These are phyloP conservation scores for Amphiprion ocellaris DNA, from an alignment of 2,113 vertebrate species.

Conservation along the genomic window DNA sequence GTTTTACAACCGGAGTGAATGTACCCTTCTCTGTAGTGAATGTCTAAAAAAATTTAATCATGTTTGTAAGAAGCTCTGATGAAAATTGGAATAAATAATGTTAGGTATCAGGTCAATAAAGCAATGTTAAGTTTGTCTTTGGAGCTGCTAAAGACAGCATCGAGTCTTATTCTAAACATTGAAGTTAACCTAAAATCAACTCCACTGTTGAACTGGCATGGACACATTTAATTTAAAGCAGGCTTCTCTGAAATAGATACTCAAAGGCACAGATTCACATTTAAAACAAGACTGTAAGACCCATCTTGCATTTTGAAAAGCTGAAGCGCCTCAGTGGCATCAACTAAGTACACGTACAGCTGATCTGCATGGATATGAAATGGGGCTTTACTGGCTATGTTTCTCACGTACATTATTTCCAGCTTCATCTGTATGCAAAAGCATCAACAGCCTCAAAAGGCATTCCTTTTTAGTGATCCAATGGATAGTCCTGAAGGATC, in stretches of 20 bases:
- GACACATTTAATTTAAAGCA: neutral
- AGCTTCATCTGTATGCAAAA: constrained; percentile 60
- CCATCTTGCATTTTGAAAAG: neutral
- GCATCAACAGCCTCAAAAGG: constrained; percentile 35
- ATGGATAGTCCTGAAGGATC: constrained; percentile 24
- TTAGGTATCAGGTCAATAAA: neutral
- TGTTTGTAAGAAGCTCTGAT: neutral
- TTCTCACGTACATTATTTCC: constrained; percentile 32
- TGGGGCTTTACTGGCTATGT: neutral
- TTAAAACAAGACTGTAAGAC: neutral
- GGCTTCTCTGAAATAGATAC: neutral
- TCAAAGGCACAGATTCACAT: neutral
- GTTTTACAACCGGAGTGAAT: neutral
- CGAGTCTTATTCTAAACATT: neutral
- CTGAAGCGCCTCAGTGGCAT: neutral
- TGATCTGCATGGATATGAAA: constrained; percentile 31
- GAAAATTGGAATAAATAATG: no score
- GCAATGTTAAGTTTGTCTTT: neutral
- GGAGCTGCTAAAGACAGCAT: neutral
- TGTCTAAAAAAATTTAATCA: neutral
- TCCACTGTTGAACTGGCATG: neutral
- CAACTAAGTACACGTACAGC: constrained; percentile 16
- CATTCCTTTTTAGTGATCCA: constrained; percentile 4
- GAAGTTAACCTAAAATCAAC: neutral
- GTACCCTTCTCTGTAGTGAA: neutral